Conservation (phyloP, 2,888 invertebrate species). For the Cerceris ruficornis region DNA sequence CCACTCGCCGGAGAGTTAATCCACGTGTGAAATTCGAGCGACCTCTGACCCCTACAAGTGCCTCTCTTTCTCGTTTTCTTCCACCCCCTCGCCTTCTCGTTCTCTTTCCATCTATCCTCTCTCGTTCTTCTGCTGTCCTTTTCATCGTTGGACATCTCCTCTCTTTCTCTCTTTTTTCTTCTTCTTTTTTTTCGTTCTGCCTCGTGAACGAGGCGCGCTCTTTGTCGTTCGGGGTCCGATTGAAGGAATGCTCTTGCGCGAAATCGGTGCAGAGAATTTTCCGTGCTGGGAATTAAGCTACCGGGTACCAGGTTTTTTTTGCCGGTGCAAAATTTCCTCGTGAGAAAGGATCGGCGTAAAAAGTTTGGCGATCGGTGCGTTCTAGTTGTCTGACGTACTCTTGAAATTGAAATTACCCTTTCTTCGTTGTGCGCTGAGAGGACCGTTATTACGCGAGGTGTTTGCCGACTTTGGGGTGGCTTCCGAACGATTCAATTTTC, state of each 20-base stretch:
- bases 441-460: too few species aligned
- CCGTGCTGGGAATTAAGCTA: slow-evolving; percentile 37
- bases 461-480: too few species aligned
- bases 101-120: neutral
- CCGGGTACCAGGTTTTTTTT: slow-evolving; percentile 21
- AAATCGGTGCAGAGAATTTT: slow-evolving; percentile 42
- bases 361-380: neutral
- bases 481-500: too few species aligned
- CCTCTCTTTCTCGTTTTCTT: slow-evolving; percentile 57
- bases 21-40: slow-evolving; percentile 77
- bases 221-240: slow-evolving; percentile 31
- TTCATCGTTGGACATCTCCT: neutral
- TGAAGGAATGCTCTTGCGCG: slow-evolving; percentile 53
- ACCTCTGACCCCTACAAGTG: slow-evolving; percentile 68
- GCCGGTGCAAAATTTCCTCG: slow-evolving; percentile 24
- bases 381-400: neutral
- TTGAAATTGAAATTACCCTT: neutral
- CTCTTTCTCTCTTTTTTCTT: neutral
- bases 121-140: slow-evolving; percentile 2
- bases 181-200: neutral
- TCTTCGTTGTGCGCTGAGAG: neutral
- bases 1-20: slow-evolving; percentile 75
- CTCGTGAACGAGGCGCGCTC: slow-evolving; percentile 34
- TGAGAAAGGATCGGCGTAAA: slow-evolving; percentile 30
- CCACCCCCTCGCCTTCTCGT: slow-evolving; percentile 30